Percentiles rank a stretch among this genome's conserved stretches.
These are phyloP conservation scores for Camponotus floridanus DNA, from an alignment of 1,140 invertebrate species.

Conservation along the genomic window DNA sequence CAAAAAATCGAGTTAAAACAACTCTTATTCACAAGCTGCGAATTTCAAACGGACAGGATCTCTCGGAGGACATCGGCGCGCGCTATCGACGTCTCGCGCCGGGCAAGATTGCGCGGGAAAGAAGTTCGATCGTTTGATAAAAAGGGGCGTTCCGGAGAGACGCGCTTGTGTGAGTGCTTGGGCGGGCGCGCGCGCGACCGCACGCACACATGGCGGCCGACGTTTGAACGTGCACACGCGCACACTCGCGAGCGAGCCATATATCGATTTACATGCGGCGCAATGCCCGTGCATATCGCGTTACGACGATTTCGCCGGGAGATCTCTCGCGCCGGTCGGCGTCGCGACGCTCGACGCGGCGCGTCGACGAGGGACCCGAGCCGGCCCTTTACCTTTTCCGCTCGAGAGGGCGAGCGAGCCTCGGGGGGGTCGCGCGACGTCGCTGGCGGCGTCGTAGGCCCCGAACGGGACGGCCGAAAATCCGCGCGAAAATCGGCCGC, in stretches of 20 bases:
- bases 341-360: too few relatives aligned
- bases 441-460: slow-evolving; percentile 6
- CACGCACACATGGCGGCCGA: too few relatives aligned
- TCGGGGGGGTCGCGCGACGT: background rate
- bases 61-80: slow-evolving; percentile 13
- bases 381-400: background rate
- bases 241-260: slow-evolving; percentile 4
- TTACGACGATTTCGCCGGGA: slow-evolving; percentile 33
- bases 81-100: slow-evolving; percentile 48
- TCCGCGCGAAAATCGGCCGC: slow-evolving; percentile 72
- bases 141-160: slow-evolving; percentile 70
- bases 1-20: background rate
- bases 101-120: slow-evolving; percentile 73
- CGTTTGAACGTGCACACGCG: background rate
- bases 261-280: slow-evolving; percentile 74
- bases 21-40: background rate
- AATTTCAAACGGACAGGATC: background rate
- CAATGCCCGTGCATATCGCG: slow-evolving; percentile 42
- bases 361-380: background rate
- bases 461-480: slow-evolving; percentile 63
- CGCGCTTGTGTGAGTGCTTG: slow-evolving; percentile 4
- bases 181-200: background rate
- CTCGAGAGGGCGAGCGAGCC: slow-evolving; percentile 52
- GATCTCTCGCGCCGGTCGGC: background rate
- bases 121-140: slow-evolving; percentile 74